A percentile compares a stretch with the other conserved stretches of the same genome.
These are phyloP conservation scores for Mus musculus DNA, from an alignment of 2,113 vertebrate species.

Conservation along the genomic window DNA sequence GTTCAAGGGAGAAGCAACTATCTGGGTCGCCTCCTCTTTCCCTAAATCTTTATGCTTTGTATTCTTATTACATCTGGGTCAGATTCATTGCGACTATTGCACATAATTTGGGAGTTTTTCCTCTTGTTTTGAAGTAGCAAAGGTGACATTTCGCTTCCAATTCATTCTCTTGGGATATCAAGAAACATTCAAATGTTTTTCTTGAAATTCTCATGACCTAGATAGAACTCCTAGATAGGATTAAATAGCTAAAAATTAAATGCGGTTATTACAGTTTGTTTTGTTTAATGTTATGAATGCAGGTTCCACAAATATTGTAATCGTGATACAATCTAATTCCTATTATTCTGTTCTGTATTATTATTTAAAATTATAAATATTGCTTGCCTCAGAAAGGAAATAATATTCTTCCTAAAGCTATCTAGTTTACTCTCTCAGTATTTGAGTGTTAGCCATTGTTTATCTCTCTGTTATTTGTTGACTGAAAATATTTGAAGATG, in stretches of 20 bases:
- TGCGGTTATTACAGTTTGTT: constrained; percentile 49
- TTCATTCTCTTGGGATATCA: neutral
- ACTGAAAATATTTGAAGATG: constrained; percentile 60
- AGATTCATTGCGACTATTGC: neutral
- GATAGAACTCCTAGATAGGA: constrained; percentile 51
- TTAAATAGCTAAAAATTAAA: constrained; percentile 62
- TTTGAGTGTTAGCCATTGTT: constrained; percentile 29
- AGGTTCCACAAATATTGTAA: constrained; percentile 57
- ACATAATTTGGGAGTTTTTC: neutral
- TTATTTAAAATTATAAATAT: constrained; percentile 69
- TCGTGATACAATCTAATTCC: constrained; percentile 65
- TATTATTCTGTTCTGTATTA: constrained; percentile 59
- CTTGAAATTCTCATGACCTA: constrained; percentile 58
- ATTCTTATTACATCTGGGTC: neutral
- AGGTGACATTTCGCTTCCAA: constrained; percentile 40
- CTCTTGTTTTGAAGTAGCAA: constrained; percentile 21
- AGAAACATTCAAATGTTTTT: constrained; percentile 49
- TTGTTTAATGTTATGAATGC: constrained; percentile 50
- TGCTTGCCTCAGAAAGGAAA: constrained; percentile 58
- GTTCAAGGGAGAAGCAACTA: neutral
- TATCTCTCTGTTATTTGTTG: constrained; percentile 32
- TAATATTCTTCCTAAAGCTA: constrained; percentile 62
- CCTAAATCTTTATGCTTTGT: neutral
- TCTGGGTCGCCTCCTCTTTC: neutral
- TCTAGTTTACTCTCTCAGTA: constrained; percentile 34